Base-by-base conservation (phyloP, 2,888 invertebrate genomes). In the Euzetes globulus region DNA sequence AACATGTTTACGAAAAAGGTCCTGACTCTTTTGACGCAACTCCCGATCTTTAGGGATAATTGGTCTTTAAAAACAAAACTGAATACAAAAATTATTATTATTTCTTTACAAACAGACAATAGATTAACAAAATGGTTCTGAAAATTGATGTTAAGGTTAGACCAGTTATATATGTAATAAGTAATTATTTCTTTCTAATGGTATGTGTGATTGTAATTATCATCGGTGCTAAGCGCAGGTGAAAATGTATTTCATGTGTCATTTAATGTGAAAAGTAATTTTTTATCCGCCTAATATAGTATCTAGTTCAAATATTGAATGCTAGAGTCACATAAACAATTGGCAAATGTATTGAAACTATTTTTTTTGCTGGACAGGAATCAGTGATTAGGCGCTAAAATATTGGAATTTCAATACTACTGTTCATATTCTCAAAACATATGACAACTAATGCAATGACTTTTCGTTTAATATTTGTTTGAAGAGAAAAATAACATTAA, bases 201-300 rank as follows among this genome's bases (percentile, higher is more conserved):
- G 5, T 17, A 50, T 50, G 19, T 50, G 19, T 50, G 19, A 50
- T 50, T 50, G 50, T 50, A 50, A 50, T 50, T 50, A 50, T 50
- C 11, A 11, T 41, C 50, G 13, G 41, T 13, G 7, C 9, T 13
- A 13, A 50, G 50, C 25, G 58, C 58, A 58, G 58, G 58, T 58
- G 58, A 58, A 58, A 58, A 58, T 58, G 17, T n/a, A 50, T 58
- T 58, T 58, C 27, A 58, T 15, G 58, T 58, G 29, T 58, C 29
- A 58, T 58, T 58, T 50, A 19, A 22, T 19, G 17, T 58, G 58
- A 58, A 15, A 58, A 4, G 4, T 27, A 58, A 58, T 58, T 58
- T 7, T 58, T 41, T 11, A 41, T 50, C 50, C 19, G 50, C 17
- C 19, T 50, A 50, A 17, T 9, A 47, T 47, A 47, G 17, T 47